Base-by-base conservation (phyloP, 2,797 vertebrate genomes). In the Limosa lapponica region DNA sequence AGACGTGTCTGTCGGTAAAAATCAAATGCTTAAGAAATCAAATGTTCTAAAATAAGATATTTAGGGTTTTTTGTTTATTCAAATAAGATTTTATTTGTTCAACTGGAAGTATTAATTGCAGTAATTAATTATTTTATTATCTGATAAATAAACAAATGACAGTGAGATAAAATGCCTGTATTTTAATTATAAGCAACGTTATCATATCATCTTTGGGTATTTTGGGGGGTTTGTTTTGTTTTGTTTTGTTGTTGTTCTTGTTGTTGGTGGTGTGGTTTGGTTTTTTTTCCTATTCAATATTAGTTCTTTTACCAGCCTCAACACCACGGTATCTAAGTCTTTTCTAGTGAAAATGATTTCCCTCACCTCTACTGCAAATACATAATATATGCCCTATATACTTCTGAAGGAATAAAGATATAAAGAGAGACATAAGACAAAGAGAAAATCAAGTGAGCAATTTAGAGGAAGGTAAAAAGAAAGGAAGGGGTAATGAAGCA, bases 11-110 rank as follows among this genome's bases (percentile, higher is more conserved):
- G 14, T 4, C 57, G 5, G 20, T 61, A 65, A 88, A 93, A 89
- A 75, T 4, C 8, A 78, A 83, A 44, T 37, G 1, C 7, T 67
- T 51, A 3, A 46, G 52, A 67, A 34, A 18, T 30, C 0, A 10
- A 71, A 12, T 24, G 3, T 57, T 59, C 7, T 44, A 6, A 75
- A 92, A 46, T 13, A 36, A 1, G 6, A 34, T 74, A 43, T 57
- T 74, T 48, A 37, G 8, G 2, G 2, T 0, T 0, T 6, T 44
- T 58, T 46, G 6, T 59, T 85, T 59, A 61, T 28, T 57, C 5
- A 65, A 87, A 41, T 15, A 46, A 22, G 6, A 49, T 49, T 37
- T 66, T 28, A 32, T 44, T 82, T 44, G 11, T 32, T 64, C 7
- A 25, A 20, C 0, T 69, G 10, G 16, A 83, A 83, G 52, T 71